Percentiles rank a stretch among this genome's conserved stretches.
These are phyloP conservation scores for Leptinotarsa texana DNA, from an alignment of 1,140 invertebrate genomes.

Conservation along the genomic window DNA sequence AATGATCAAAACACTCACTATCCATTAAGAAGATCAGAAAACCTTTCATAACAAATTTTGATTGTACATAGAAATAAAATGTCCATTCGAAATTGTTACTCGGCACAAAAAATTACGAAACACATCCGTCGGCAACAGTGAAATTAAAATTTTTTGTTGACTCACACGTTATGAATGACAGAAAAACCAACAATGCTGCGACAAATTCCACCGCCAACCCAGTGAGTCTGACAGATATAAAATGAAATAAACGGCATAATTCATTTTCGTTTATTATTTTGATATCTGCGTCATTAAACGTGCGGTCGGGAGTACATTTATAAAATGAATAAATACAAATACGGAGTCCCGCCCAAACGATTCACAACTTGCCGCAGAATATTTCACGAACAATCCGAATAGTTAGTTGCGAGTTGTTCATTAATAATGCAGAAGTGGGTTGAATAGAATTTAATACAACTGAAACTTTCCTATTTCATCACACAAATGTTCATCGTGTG, in stretches of 20 bases:
- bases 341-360: background rate
- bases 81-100: background rate
- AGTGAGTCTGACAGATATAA: constrained; percentile 13
- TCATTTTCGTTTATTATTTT: constrained; percentile 18
- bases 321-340: constrained; percentile 4
- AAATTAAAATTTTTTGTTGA: background rate
- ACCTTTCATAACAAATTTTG: too few species aligned
- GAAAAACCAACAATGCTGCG: constrained; percentile 12
- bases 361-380: constrained; percentile 5
- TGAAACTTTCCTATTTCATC: background rate
- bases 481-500: background rate
- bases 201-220: background rate
- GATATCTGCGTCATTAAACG: background rate
- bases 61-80: background rate
- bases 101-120: background rate
- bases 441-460: background rate
- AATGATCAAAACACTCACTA: too few species aligned
- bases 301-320: constrained; percentile 4
- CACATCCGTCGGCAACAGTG: background rate
- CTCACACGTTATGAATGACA: constrained; percentile 11
- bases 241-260: constrained; percentile 16
- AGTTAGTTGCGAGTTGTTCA: background rate
- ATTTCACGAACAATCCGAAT: background rate
- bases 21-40: too few species aligned
- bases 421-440: background rate